Conservation (phyloP, 1,140 invertebrate species). For the Portunus trituberculatus region DNA sequence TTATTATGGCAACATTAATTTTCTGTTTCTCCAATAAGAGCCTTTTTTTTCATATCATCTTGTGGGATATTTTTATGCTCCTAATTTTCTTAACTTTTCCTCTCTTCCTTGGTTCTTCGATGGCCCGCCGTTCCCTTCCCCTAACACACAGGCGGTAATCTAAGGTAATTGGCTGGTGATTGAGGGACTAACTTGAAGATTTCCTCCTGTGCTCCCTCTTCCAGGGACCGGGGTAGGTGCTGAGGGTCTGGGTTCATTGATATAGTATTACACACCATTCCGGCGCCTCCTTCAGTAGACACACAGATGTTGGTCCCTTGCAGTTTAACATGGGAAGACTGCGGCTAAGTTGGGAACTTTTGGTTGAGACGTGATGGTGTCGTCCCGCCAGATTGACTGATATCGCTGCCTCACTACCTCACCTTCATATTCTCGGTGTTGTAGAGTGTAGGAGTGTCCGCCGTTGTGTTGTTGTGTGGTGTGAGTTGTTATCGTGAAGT, state of each 20-base stretch:
- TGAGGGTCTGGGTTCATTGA: neutral
- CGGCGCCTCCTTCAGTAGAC: neutral
- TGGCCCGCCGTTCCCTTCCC: neutral
- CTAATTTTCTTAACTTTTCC: neutral
- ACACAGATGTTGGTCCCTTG: neutral
- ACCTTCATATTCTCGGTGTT: neutral
- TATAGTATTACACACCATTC: neutral
- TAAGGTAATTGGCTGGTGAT: neutral
- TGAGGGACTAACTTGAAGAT: constrained; percentile 9
- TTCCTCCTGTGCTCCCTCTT: neutral
- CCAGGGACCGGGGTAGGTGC: neutral
- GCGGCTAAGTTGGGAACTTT: neutral
- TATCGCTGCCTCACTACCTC: neutral
- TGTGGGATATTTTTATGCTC: neutral
- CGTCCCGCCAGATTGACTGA: neutral
- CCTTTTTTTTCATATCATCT: neutral
- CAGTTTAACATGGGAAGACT: neutral
- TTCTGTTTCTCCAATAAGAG: neutral
- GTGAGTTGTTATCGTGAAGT: neutral
- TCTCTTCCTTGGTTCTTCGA: too few relatives aligned
- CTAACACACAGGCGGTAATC: neutral
- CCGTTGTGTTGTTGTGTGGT: neutral
- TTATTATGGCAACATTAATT: neutral
- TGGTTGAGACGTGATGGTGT: neutral
- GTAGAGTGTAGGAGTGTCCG: neutral